Evolutionary conservation across 1,140 invertebrate species (phyloP).

Genomic region (Ridgeia piscesae): DNA sequence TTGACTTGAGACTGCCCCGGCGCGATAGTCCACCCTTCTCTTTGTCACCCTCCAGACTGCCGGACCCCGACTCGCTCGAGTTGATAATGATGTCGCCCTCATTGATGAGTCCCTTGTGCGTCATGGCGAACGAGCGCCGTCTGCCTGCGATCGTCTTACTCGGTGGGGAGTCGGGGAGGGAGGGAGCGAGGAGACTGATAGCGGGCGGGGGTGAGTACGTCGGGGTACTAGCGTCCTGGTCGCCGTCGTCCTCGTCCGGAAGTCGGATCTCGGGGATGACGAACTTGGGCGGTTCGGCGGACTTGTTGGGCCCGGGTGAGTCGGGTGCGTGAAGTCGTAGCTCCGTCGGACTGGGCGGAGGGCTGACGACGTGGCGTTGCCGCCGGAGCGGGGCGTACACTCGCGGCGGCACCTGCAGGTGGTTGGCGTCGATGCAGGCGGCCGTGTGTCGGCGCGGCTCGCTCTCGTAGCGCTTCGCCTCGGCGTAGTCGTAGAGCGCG

Average conservation of each 20-base stretch:
- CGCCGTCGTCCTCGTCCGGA: not conserved
- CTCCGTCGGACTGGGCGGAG: not conserved
- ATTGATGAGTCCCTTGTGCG: constrained; percentile 25
- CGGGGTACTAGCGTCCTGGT: not conserved
- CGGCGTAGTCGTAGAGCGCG: constrained; percentile 25
- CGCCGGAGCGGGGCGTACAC: not conserved
- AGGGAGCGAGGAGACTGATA: not conserved
- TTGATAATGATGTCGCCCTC: constrained; percentile 27
- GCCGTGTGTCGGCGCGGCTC: constrained; percentile 11
- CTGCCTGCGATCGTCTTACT: constrained; percentile 7
- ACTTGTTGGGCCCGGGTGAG: not conserved
- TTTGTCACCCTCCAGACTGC: not conserved
- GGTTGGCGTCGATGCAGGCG: constrained; percentile 15
- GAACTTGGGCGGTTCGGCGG: not conserved
- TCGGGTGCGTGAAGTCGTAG: not conserved
- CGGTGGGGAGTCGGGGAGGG: constrained; percentile 11
- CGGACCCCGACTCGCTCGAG: not conserved
- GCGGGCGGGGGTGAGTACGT: not conserved
- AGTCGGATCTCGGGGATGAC: not conserved
- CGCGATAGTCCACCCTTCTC: constrained; percentile 7
- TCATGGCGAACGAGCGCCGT: constrained; percentile 27
- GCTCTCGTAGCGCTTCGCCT: constrained; percentile 17
- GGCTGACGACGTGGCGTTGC: not conserved
- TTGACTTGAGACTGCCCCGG: constrained; percentile 9
- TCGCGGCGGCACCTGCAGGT: not conserved